Conservation (phyloP, 2,888 invertebrate genomes). For the Drosophila multiciliata region DNA sequence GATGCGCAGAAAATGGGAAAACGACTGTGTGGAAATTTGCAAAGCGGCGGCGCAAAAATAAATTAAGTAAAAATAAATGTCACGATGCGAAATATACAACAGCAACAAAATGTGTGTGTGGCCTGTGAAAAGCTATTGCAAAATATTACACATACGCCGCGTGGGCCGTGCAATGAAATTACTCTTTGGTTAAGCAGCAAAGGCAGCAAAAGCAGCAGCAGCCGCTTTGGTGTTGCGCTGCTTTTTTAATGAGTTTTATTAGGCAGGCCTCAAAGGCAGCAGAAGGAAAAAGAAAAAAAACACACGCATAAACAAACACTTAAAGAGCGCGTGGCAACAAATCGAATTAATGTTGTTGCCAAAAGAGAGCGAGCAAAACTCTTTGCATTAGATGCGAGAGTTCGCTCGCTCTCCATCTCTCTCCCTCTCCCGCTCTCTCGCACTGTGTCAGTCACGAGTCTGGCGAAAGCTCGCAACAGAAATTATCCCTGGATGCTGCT, state of each 20-base stretch:
- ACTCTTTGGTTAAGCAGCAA: constrained; percentile 12
- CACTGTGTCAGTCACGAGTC: constrained; percentile 51
- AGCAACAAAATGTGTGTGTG: constrained; percentile 6
- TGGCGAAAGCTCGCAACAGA: constrained; percentile 70
- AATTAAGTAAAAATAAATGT: constrained; percentile 82
- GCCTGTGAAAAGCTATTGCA: constrained; percentile 24
- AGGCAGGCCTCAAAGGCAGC: constrained; percentile 50
- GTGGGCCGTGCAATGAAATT: constrained; percentile 36
- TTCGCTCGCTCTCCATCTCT: constrained; percentile 5
- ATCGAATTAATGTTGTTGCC: constrained; percentile 66
- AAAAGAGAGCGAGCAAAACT: constrained; percentile 41
- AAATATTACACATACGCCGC: constrained; percentile 67
- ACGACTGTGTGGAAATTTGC: constrained; percentile 63
- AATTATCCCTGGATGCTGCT: constrained; percentile 80
- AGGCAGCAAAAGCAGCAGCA: not conserved
- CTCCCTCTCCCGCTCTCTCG: not conserved
- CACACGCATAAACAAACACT: constrained; percentile 79
- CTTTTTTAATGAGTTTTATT: constrained; percentile 80
- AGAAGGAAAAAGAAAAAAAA: not conserved
- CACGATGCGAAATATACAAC: constrained; percentile 53
- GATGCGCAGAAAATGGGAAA: constrained; percentile 54
- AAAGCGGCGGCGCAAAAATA: constrained; percentile 77
- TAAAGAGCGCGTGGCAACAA: constrained; percentile 69
- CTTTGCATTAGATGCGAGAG: not conserved
- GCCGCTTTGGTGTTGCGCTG: constrained; percentile 46